These are phyloP conservation scores for Drosophila dunni DNA, from an alignment of 1,140 invertebrate species.

Conservation along the genomic window DNA sequence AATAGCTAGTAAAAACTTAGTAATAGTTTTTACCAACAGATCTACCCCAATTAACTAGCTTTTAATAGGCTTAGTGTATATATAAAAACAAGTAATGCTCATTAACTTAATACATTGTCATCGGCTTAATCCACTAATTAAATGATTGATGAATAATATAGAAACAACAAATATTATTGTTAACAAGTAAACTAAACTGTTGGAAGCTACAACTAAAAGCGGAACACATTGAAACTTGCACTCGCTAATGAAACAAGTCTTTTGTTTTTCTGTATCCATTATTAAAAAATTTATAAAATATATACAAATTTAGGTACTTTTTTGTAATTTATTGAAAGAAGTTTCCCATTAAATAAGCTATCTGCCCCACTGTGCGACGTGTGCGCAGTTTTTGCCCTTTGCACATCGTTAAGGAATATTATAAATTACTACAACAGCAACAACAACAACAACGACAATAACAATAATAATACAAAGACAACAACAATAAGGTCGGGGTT, in stretches of 20 bases:
- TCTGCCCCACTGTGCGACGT: constrained; percentile 56
- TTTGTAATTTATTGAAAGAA: not conserved
- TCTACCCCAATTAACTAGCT: too few species aligned
- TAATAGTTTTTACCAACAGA: too few species aligned
- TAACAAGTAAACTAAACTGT: not conserved
- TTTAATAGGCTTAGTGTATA: too few species aligned
- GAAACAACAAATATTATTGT: not conserved
- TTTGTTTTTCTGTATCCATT: not conserved
- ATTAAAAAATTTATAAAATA: not conserved
- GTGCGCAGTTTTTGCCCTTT: constrained; percentile 78
- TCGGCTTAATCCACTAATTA: constrained; percentile 26
- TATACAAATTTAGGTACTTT: not conserved
- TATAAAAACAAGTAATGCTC: constrained; percentile 25
- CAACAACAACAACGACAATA: constrained; percentile 38
- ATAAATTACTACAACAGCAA: constrained; percentile 82
- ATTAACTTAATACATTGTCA: constrained; percentile 40
- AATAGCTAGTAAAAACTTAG: too few species aligned
- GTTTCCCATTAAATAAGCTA: not conserved
- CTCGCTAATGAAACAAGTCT: not conserved
- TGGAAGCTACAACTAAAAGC: constrained; percentile 4
- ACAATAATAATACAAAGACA: constrained; percentile 49
- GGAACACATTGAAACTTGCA: not conserved
- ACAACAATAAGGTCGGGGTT: constrained; percentile 42
- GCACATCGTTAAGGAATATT: constrained; percentile 84
- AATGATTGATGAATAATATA: constrained; percentile 24